Percentiles rank a stretch among this genome's conserved stretches.
phyloP scores from a whole-genome alignment of 2,113 vertebrate species.

The Leptocoma aspasia region DNA sequence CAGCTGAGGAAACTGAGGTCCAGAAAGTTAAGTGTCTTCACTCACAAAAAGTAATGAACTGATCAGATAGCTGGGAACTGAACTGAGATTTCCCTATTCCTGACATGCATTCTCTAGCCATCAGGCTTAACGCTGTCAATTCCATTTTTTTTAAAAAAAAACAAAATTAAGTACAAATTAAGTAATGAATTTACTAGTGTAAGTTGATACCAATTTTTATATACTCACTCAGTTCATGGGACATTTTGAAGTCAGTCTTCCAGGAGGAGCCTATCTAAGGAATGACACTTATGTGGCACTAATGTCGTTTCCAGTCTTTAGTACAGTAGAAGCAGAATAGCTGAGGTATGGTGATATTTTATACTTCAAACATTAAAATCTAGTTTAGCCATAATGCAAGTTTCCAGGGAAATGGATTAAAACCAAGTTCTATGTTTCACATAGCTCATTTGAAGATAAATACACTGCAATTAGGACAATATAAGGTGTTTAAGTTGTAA shows the following conservation, averaged over 20 bases:
- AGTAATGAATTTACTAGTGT: not conserved
- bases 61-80: not conserved
- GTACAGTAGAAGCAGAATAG: not conserved
- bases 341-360: not conserved
- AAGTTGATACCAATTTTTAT: not conserved
- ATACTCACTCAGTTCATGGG: not conserved
- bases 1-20: not conserved
- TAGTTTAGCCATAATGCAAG: not conserved
- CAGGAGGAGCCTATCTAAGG: not conserved
- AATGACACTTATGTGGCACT: not conserved
- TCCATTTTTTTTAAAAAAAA: not conserved
- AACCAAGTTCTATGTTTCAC: not conserved
- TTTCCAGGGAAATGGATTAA: not conserved
- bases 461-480: not conserved
- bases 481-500: not conserved
- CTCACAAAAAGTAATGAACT: not conserved
- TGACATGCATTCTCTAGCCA: not conserved
- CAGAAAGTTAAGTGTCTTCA: not conserved
- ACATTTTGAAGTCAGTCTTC: not conserved
- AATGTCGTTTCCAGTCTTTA: not conserved
- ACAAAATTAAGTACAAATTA: not conserved
- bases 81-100: not conserved
- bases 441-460: not conserved
- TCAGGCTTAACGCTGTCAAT: fast-evolving
- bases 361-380: not conserved